These are phyloP conservation scores for Ctenochaetus hawaiiensis DNA, from an alignment of 2,797 vertebrate species.

Conservation along the genomic window DNA sequence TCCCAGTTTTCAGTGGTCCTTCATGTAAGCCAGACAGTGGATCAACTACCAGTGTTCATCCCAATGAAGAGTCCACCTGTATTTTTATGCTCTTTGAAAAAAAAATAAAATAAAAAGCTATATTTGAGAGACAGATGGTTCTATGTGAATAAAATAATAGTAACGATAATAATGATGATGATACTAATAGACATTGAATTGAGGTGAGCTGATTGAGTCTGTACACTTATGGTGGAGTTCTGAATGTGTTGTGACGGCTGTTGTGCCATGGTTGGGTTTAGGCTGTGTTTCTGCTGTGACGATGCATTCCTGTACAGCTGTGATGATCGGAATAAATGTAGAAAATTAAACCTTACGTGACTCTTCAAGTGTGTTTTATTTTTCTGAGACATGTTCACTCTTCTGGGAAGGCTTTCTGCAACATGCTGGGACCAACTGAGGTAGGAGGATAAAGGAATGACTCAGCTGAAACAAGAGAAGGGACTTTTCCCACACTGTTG, in stretches of 20 bases:
- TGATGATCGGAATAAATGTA: slow-evolving; percentile 86
- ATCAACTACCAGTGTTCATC: slow-evolving; percentile 70
- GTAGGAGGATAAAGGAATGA: neutral
- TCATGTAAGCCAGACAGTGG: slow-evolving; percentile 67
- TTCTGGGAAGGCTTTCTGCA: neutral
- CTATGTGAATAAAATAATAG: slow-evolving; percentile 72
- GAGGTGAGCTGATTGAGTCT: slow-evolving; percentile 73
- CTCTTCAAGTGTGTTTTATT: slow-evolving; percentile 23
- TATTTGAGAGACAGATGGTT: slow-evolving; percentile 80
- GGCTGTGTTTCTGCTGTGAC: slow-evolving; percentile 84
- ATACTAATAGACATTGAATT: slow-evolving; percentile 60
- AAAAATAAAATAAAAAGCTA: slow-evolving; percentile 64
- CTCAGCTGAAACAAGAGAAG: neutral
- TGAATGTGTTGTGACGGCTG: slow-evolving; percentile 81
- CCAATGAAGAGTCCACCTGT: slow-evolving; percentile 78
- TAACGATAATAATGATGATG: slow-evolving; percentile 40
- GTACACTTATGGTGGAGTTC: slow-evolving; percentile 80
- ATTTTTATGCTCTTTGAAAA: slow-evolving; percentile 85
- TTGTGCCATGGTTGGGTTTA: slow-evolving; percentile 81
- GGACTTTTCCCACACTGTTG: neutral
- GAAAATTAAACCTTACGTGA: slow-evolving; percentile 59
- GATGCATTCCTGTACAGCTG: slow-evolving; percentile 84
- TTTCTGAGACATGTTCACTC: neutral
- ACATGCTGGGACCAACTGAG: neutral
- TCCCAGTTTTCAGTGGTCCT: slow-evolving; percentile 58